Base-by-base conservation (phyloP, 2,888 invertebrate genomes). In the Alloscopus bannaensis region DNA sequence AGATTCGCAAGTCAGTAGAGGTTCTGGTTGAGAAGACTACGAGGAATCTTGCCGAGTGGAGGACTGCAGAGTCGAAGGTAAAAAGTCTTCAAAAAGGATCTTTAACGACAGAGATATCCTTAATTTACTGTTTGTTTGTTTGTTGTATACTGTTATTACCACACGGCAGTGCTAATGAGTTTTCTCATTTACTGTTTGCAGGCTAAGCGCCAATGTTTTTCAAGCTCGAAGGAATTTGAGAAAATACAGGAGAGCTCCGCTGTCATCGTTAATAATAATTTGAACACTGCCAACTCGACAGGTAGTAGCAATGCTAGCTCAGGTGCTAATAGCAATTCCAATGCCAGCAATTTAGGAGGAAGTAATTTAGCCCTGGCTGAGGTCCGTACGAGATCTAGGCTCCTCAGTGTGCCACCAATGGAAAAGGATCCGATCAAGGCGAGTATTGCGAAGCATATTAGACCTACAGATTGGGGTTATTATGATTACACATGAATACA, bases 221-320 rank as follows among this genome's bases (percentile, higher is more conserved):
- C 93, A 0, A 94, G 94, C 82, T 95, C 96, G 0, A 91, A 96
- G 73, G 97, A 97, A 86, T 95, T 96, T 88, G 97, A 98, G 89
- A 95, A 96, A 87, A 89, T 96, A 47, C 96, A 97, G 88, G 97
- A 97, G 60, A 81, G 75, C 66, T 66, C 82, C 18, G 73, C 76
- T 28, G 55, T 81, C 22, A 79, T 81, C 65, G 77, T 62, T 11
- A 81, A 76, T 36, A 76, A 77, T 40, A 75, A 76, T 52, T 55
- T 64, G 26, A 80, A 75, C 57, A 52, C 76, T 55, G 73, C 72
- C 68, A 71, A 66, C 26, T 64, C 66, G 13, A 68, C 55, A 24
- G 75, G 81, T 20, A 68, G 68, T 16, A 80, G 65, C 66, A 83
- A 83, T n/a, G 72, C 52, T 11, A 76, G 59, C 55, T 29, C 76